Percentiles rank a stretch among this genome's conserved stretches.
Conservation (phyloP, 2,888 invertebrate genomes). For the Platerodrilus igneus region DNA sequence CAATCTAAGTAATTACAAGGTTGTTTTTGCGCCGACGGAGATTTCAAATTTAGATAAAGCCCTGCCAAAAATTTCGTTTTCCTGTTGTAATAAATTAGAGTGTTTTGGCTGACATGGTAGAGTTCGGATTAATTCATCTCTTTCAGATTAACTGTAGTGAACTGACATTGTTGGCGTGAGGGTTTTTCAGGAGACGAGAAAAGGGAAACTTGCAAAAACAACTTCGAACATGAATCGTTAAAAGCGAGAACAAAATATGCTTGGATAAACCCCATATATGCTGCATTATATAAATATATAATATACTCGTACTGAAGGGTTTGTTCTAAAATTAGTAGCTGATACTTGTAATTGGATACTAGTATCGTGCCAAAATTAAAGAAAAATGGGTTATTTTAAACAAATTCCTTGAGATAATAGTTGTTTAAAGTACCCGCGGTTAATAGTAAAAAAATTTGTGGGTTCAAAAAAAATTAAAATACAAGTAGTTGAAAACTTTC, state of each 20-base stretch:
- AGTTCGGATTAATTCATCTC: constrained; percentile 50
- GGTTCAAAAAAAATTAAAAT: no score
- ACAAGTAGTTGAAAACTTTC: no score
- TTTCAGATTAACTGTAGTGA: constrained; percentile 48
- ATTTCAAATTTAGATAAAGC: constrained; percentile 51
- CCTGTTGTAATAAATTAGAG: constrained; percentile 46
- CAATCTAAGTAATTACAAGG: constrained; percentile 47
- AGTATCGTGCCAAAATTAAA: no score
- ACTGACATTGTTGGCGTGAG: constrained; percentile 45
- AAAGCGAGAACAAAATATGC: constrained; percentile 23
- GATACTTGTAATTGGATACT: no score
- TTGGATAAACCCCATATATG: constrained; percentile 18
- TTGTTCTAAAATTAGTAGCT: no score
- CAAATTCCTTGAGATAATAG: no score
- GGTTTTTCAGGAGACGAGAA: constrained; percentile 31
- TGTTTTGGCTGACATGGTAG: constrained; percentile 47
- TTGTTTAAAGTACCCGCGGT: no score
- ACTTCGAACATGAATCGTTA: constrained; percentile 23
- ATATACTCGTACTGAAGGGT: no score
- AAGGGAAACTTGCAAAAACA: constrained; percentile 24
- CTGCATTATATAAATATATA: no score
- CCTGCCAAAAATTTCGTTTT: constrained; percentile 50
- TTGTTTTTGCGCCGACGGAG: constrained; percentile 37
- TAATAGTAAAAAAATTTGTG: no score
- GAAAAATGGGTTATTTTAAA: no score